Base-by-base conservation (phyloP, 2,888 invertebrate species). In the Pogonocherus hispidulus region DNA sequence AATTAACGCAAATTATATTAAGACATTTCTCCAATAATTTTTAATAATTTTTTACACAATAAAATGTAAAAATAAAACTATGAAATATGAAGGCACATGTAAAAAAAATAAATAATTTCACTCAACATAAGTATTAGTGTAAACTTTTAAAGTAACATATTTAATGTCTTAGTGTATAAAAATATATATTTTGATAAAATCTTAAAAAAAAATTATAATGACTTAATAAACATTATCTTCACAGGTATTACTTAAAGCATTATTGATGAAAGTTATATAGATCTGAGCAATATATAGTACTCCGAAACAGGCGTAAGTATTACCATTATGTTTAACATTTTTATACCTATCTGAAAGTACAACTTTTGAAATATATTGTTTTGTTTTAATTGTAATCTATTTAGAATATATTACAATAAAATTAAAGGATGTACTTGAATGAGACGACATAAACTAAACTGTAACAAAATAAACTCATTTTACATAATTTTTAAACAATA, bases 71-170 rank as follows among this genome's bases (percentile, higher is more conserved):
- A 64, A 70, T 72, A 66, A 44, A 67, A 68, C 68, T 72, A 70
- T 69, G 55, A 66, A 69, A 69, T 69, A 73, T 62, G 54, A 69
- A 73, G 72, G 70, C 72, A 73, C 72, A 60, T 70, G 63, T 66
- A 69, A 73, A 70, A 65, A n/a, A 70, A 69, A 71, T 73, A 73
- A 72, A 72, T 72, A 72, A 66, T 69, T 73, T 66, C 23, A 23
- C n/a, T 49, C 52, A 67, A 69, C 62, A 64, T 41, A 63, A 46
- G 16, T 49, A 19, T 37, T 52, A 57, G 35, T 41, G 49, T 54
- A 46, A 54, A 56, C 16, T n/a, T n/a, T n/a, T 56, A 70, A 54
- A 51, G 54, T 59, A 47, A 47, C 18, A 22, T 49, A 22, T 16
- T 51, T 37, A 46, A 32, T 62, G 62, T 62, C 51, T 51, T 62